Conservation (phyloP, 2,113 vertebrate species). For the Trinectes maculatus region DNA sequence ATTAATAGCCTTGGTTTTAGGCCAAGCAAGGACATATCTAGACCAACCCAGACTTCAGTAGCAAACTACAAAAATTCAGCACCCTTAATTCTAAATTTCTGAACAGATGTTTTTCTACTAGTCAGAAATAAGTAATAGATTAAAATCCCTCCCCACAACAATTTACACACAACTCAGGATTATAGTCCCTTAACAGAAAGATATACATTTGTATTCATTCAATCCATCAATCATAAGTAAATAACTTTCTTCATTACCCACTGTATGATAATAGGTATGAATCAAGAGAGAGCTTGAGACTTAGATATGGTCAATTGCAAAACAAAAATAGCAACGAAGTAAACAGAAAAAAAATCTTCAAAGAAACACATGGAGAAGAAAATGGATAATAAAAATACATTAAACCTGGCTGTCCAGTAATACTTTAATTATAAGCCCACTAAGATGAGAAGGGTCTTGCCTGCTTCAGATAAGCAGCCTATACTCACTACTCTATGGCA, state of each 20-base stretch:
- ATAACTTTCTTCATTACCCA: not conserved
- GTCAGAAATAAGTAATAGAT: conserved; percentile 1
- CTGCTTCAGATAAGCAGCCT: conserved; percentile 3
- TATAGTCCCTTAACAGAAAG: not conserved
- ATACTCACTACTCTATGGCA: not conserved
- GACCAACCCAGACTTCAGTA: conserved; percentile 36
- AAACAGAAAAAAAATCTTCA: not conserved
- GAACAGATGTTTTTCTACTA: conserved; percentile 1
- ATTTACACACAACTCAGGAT: not conserved
- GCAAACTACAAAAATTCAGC: conserved; percentile 35
- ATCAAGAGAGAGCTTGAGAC: not conserved
- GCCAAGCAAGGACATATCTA: conserved; percentile 42
- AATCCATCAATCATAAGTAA: not conserved
- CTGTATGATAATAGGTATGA: not conserved
- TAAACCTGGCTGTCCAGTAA: not conserved
- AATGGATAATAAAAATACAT: no score
- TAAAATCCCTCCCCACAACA: conserved; percentile 2
- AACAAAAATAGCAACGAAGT: no score
- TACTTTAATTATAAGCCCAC: conserved; percentile 5
- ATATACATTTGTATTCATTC: not conserved
- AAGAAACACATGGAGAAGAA: not conserved
- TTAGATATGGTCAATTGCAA: no score
- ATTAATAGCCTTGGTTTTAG: conserved; percentile 63
- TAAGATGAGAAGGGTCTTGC: not conserved
- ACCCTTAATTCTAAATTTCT: conserved; percentile 6